These are phyloP conservation scores for Neodiprion pinetum DNA, from an alignment of 1,140 invertebrate genomes.

Conservation along the genomic window DNA sequence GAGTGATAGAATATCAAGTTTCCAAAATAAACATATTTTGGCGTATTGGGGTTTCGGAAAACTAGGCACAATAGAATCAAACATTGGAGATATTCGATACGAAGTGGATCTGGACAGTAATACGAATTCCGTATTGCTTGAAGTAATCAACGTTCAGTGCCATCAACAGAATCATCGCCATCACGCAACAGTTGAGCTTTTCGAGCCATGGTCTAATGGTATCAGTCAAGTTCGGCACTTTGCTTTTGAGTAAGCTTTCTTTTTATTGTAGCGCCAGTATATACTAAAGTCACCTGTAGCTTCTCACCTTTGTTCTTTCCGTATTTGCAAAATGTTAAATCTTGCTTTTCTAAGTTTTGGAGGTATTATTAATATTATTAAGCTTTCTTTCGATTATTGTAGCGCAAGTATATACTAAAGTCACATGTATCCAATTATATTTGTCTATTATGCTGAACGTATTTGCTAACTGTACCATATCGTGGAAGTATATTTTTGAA, in stretches of 20 bases:
- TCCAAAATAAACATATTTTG: neutral
- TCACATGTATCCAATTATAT: no score
- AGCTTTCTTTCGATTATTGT: no score
- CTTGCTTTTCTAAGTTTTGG: slow-evolving; percentile 16
- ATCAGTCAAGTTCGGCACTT: slow-evolving; percentile 67
- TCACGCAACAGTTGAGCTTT: slow-evolving; percentile 67
- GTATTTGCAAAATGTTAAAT: slow-evolving; percentile 14
- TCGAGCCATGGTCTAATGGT: slow-evolving; percentile 70
- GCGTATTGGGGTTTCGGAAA: slow-evolving; percentile 20
- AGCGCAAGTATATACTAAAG: no score
- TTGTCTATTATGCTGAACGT: no score
- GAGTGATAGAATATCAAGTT: neutral
- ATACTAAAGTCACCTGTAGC: neutral
- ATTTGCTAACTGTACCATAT: no score
- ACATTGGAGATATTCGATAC: slow-evolving; percentile 43
- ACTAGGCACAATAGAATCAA: slow-evolving; percentile 24
- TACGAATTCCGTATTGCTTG: slow-evolving; percentile 40
- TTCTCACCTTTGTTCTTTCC: neutral
- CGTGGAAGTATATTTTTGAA: no score
- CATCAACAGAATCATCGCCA: slow-evolving; percentile 45
- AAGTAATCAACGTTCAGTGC: slow-evolving; percentile 30
- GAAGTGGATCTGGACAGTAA: slow-evolving; percentile 37
- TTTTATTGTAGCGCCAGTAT: neutral
- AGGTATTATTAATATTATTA: no score
- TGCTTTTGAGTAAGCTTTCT: slow-evolving; percentile 59